phyloP scores from a whole-genome alignment of 1,140 invertebrate species.

The Oscheius sp. region DNA sequence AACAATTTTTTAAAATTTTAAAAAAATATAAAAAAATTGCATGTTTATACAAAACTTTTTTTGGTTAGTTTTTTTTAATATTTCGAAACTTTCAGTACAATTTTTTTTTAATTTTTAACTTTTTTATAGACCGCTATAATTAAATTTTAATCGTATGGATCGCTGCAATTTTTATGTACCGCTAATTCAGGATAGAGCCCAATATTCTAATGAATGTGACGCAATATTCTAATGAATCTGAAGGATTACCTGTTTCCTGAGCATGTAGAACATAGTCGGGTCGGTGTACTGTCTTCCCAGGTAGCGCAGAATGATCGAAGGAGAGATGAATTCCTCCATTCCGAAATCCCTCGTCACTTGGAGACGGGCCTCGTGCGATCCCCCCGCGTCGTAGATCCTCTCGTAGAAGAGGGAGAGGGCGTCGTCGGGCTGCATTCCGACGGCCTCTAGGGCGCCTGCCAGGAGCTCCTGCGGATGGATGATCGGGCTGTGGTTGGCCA shows the following conservation, averaged over 20 bases:
- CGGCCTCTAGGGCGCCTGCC: neutral
- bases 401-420: neutral
- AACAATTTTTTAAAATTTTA: too few species aligned
- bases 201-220: too few species aligned
- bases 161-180: too few species aligned
- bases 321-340: neutral
- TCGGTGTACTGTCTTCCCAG: neutral
- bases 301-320: neutral
- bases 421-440: neutral
- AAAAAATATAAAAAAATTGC: too few species aligned
- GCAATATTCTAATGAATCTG: too few species aligned
- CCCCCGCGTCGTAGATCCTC: neutral
- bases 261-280: constrained; percentile 11
- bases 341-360: neutral
- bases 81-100: too few species aligned
- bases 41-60: too few species aligned
- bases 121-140: too few species aligned
- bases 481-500: neutral
- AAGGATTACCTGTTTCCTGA: constrained; percentile 19
- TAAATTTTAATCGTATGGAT: too few species aligned
- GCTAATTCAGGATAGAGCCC: too few species aligned
- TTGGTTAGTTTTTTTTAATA: too few species aligned
- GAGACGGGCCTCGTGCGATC: neutral
- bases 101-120: too few species aligned
- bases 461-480: neutral